Percentiles rank a stretch among this genome's conserved stretches.
Evolutionary conservation across 2,797 vertebrate genomes (phyloP).

Genomic region (Antennarius maculatus): DNA sequence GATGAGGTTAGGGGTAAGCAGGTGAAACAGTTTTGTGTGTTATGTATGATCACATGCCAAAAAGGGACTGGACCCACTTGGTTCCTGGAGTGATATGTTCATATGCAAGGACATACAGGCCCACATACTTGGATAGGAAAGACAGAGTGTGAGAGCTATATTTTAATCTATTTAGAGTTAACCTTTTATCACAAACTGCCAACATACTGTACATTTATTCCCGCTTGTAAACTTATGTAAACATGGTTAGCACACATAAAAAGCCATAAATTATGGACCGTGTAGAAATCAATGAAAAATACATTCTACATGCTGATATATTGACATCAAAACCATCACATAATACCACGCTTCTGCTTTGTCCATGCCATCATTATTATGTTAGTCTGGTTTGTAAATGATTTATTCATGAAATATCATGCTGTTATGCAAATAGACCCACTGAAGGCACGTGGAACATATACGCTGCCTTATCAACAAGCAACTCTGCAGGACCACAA

Average conservation of each 20-base stretch:
- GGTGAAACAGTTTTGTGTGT: constrained; percentile 8
- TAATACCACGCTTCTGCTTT: neutral
- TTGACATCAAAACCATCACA: neutral
- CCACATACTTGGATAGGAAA: constrained; percentile 23
- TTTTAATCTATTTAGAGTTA: constrained; percentile 14
- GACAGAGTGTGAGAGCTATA: constrained; percentile 7
- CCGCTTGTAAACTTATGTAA: constrained; percentile 2
- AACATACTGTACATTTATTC: constrained; percentile 19
- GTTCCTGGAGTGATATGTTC: constrained; percentile 47
- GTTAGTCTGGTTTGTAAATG: constrained; percentile 11
- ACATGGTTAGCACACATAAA: neutral
- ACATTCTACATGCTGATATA: neutral
- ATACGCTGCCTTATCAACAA: neutral
- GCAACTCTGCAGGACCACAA: neutral
- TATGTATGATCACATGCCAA: constrained; percentile 39
- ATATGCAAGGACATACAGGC: constrained; percentile 7
- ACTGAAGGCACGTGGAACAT: constrained; percentile 5
- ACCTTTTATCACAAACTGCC: constrained; percentile 24
- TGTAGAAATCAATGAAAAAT: constrained; percentile 1
- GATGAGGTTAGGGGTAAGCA: no score
- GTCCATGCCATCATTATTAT: constrained; percentile 9
- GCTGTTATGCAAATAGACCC: constrained; percentile 7
- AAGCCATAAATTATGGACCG: neutral
- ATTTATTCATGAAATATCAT: constrained; percentile 31
- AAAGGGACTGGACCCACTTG: constrained; percentile 47